phyloP scores from a whole-genome alignment of 1,140 invertebrate species.

The Pogonognathellus flavescens region DNA sequence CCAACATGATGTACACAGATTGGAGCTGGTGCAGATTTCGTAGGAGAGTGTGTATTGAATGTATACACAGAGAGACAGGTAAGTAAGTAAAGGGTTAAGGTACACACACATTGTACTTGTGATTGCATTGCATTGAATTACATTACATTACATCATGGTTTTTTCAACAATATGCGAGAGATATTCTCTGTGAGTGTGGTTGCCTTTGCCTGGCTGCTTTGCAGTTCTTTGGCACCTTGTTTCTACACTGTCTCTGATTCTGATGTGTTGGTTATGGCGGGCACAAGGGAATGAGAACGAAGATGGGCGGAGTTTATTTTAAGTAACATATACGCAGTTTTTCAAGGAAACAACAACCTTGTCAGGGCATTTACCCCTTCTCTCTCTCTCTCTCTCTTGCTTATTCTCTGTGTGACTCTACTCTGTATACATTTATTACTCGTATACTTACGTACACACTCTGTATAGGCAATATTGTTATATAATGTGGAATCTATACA shows the following conservation, averaged over 20 bases:
- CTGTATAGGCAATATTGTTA: not conserved
- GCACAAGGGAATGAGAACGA: conserved; percentile 34
- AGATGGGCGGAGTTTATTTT: conserved; percentile 19
- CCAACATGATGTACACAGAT: conserved; percentile 4
- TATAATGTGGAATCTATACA: too few relatives aligned
- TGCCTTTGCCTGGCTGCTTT: not conserved
- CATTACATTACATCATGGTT: not conserved
- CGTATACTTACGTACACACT: not conserved
- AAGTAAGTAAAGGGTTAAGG: not conserved
- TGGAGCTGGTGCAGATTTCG: too few relatives aligned
- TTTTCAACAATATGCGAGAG: not conserved
- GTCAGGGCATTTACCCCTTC: conserved; percentile 26
- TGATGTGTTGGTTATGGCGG: conserved; percentile 30
- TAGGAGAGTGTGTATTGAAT: too few relatives aligned
- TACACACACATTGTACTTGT: not conserved
- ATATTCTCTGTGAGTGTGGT: not conserved
- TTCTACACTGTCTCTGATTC: not conserved
- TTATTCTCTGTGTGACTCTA: not conserved
- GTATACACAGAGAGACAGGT: too few relatives aligned
- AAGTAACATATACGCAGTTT: conserved; percentile 44
- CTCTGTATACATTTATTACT: not conserved
- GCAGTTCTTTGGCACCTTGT: conserved; percentile 33
- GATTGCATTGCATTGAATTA: not conserved
- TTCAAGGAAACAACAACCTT: conserved; percentile 35
- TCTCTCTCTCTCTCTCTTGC: not conserved